phyloP scores from a whole-genome alignment of 2,888 invertebrate genomes.

The Plebejus anna region DNA sequence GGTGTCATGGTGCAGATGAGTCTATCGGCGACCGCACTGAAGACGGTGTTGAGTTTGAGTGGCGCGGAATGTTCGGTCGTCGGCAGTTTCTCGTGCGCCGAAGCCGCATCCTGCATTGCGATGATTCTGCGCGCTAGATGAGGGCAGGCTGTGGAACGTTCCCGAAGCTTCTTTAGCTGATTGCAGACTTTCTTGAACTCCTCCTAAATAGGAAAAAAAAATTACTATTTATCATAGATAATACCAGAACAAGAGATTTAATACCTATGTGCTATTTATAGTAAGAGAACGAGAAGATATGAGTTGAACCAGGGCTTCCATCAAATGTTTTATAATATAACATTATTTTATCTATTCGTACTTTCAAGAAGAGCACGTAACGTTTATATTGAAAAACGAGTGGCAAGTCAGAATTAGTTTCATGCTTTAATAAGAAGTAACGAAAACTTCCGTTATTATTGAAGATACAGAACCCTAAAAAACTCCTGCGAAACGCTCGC shows the following conservation, averaged over 20 bases:
- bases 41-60: slow-evolving; percentile 73
- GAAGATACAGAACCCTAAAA: neutral
- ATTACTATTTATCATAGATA: neutral
- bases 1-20: slow-evolving; percentile 76
- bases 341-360: neutral
- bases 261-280: no score
- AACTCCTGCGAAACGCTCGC: neutral
- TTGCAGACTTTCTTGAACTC: slow-evolving; percentile 90
- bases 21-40: slow-evolving; percentile 75
- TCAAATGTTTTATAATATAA: no score
- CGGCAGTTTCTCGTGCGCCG: slow-evolving; percentile 78
- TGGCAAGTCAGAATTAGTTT: neutral
- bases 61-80: slow-evolving; percentile 67
- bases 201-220: slow-evolving; percentile 76
- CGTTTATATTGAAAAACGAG: neutral
- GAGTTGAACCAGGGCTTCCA: no score
- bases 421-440: neutral
- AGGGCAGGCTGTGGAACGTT: slow-evolving; percentile 86
- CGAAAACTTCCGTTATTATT: neutral
- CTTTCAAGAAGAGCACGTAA: no score
- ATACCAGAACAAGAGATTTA: no score
- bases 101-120: slow-evolving; percentile 91
- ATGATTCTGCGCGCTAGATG: slow-evolving; percentile 86
- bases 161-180: slow-evolving; percentile 89
- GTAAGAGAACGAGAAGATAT: no score